Evolutionary conservation across 2,797 vertebrate species (phyloP), one percentile per base, ranked within the genome.

Genomic region (Gobionotothen gibberifrons): DNA sequence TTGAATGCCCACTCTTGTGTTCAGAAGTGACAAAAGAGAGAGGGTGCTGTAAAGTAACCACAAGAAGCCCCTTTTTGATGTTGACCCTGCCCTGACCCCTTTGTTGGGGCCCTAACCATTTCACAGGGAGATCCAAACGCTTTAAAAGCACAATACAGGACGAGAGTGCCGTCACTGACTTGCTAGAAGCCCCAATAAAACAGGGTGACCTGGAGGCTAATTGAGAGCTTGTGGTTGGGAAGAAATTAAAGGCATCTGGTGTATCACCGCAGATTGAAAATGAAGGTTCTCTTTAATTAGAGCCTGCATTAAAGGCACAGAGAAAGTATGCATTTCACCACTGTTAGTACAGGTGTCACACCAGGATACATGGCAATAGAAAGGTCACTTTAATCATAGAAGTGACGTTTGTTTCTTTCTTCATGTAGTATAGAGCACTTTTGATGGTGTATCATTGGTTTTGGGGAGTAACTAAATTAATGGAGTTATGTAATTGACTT

Each of bases 151-250:
- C 89, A 88, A 90, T 90, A 66, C 87, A 90, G 87, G 85, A 90
- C 62, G 65, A 88, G 87, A 90, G 83, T 58, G 79, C 85, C 32
- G 79, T 85, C 81, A 67, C 82, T 76, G 81, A 86, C 82, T 88
- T 81, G 81, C 83, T 82, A 86, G 78, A 83, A 86, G 74, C 79
- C 84, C 84, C 83, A 89, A 91, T 94, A 94, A 94, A 95, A 91
- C 17, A 56, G 88, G 92, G 90, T 94, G 91, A 94, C 88, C 87
- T 76, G 79, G 73, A 85, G 93, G 93, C 89, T 94, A 95, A 94
- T 89, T 91, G 85, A 89, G 87, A 90, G 83, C 90, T 92, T 3
- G 76, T 85, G 91, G 87, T 89, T 71, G 72, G 57, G 81, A 76
- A 83, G 81, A 89, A 92, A 93, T 91, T 83, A 90, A 91, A 92